A percentile compares a stretch with the other conserved stretches of the same genome.
Conservation (phyloP, 2,888 invertebrate species). For the Drosophila anomalata region DNA sequence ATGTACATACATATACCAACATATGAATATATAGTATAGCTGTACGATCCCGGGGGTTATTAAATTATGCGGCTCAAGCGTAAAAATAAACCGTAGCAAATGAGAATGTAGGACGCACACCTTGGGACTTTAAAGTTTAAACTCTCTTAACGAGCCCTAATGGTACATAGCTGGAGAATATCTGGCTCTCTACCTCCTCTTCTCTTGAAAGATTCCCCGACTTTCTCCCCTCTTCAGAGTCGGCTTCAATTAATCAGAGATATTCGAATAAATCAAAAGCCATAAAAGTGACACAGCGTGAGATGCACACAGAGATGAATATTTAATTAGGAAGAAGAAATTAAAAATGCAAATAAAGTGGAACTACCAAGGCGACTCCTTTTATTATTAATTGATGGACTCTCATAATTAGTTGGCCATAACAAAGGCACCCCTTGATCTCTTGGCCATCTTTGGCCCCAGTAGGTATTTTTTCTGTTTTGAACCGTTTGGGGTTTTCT, state of each 20-base stretch:
- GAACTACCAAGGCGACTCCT: slow-evolving; percentile 66
- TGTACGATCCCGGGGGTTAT: slow-evolving; percentile 48
- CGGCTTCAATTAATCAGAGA: slow-evolving; percentile 76
- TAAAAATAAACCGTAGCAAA: slow-evolving; percentile 77
- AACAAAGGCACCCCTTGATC: slow-evolving; percentile 52
- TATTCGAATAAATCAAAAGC: slow-evolving; percentile 74
- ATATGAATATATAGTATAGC: slow-evolving; percentile 4
- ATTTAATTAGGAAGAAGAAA: slow-evolving; percentile 77
- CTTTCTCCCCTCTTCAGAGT: slow-evolving; percentile 65
- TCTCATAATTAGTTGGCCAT: slow-evolving; percentile 65
- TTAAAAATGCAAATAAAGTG: slow-evolving; percentile 77
- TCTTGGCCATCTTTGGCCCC: slow-evolving; percentile 5
- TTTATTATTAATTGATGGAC: slow-evolving; percentile 73
- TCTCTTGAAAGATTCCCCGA: slow-evolving; percentile 11
- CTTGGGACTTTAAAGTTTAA: slow-evolving; percentile 10
- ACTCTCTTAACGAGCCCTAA: slow-evolving; percentile 71
- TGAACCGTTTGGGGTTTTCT: slow-evolving; percentile 12
- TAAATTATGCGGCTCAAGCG: slow-evolving; percentile 74
- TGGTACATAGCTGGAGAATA: slow-evolving; percentile 38
- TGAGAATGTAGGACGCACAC: slow-evolving; percentile 63
- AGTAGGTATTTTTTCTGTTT: slow-evolving; percentile 20
- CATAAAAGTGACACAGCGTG: slow-evolving; percentile 77
- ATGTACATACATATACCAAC: neutral
- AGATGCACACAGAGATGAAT: slow-evolving; percentile 72
- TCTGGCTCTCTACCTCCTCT: slow-evolving; percentile 11